phyloP scores from a whole-genome alignment of 2,113 vertebrate species.

The Pica pica region DNA sequence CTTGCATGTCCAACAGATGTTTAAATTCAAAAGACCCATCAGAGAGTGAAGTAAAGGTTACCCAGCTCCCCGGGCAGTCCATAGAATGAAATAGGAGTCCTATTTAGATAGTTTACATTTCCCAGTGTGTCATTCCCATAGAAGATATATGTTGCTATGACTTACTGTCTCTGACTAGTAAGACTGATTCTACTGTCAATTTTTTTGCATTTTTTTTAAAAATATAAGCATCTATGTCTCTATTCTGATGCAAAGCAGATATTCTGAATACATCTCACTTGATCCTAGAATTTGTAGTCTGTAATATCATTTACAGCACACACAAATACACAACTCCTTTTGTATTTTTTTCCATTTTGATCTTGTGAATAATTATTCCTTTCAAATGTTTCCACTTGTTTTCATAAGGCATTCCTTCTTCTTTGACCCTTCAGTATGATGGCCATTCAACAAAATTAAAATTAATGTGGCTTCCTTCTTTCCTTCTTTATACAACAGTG shows the following conservation, averaged over 20 bases:
- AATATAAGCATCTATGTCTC: neutral
- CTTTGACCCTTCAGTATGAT: neutral
- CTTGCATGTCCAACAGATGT: neutral
- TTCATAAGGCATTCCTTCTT: neutral
- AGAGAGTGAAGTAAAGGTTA: neutral
- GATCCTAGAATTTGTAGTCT: neutral
- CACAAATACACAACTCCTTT: neutral
- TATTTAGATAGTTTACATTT: neutral
- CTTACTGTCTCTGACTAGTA: neutral
- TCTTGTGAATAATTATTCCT: neutral
- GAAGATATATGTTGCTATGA: neutral
- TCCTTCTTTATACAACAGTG: neutral
- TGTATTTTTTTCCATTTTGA: neutral
- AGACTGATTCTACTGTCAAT: neutral
- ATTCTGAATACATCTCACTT: neutral
- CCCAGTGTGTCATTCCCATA: neutral
- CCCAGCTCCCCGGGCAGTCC: neutral
- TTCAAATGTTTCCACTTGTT: neutral
- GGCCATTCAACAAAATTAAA: neutral
- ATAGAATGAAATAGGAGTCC: neutral
- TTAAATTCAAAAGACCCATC: neutral
- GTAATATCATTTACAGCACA: neutral
- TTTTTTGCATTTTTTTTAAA: neutral
- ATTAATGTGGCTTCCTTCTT: neutral
- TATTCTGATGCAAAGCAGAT: neutral